Evolutionary conservation across 2,797 vertebrate species (phyloP).

Genomic region (Catamblyrhynchus diadema): DNA sequence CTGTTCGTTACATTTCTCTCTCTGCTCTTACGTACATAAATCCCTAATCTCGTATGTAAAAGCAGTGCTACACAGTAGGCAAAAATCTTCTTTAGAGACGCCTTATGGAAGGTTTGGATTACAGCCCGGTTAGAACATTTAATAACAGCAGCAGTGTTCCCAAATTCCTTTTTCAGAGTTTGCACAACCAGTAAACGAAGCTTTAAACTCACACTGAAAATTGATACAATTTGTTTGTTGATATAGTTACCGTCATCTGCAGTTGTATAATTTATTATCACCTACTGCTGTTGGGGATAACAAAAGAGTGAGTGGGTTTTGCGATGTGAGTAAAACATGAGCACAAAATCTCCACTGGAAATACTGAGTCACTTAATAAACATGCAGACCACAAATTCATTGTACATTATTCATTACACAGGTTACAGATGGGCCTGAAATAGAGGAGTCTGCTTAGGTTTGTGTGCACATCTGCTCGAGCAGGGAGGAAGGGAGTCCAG

Average conservation of each 20-base stretch:
- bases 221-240: slow-evolving; percentile 54
- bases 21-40: not conserved
- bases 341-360: slow-evolving; percentile 55
- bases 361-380: slow-evolving; percentile 63
- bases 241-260: slow-evolving; percentile 35
- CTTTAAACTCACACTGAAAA: slow-evolving; percentile 33
- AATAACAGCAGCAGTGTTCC: not conserved
- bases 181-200: not conserved
- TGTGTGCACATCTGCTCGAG: not conserved
- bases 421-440: slow-evolving; percentile 27
- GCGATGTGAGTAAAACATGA: slow-evolving; percentile 50
- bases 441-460: not conserved
- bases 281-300: slow-evolving; percentile 39
- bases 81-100: not conserved
- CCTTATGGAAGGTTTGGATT: slow-evolving; percentile 13
- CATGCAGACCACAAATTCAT: slow-evolving; percentile 33
- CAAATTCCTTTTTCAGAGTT: slow-evolving; percentile 40
- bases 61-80: not conserved
- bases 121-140: not conserved
- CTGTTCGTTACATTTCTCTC: not conserved
- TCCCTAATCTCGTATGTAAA: not conserved
- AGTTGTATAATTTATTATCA: slow-evolving; percentile 56
- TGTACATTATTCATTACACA: not conserved
- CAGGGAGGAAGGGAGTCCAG: not conserved
- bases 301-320: slow-evolving; percentile 51